Percentiles rank a stretch among this genome's conserved stretches.
Conservation (phyloP, 1,140 invertebrate species). For the Pseudomyrmex sp. region DNA sequence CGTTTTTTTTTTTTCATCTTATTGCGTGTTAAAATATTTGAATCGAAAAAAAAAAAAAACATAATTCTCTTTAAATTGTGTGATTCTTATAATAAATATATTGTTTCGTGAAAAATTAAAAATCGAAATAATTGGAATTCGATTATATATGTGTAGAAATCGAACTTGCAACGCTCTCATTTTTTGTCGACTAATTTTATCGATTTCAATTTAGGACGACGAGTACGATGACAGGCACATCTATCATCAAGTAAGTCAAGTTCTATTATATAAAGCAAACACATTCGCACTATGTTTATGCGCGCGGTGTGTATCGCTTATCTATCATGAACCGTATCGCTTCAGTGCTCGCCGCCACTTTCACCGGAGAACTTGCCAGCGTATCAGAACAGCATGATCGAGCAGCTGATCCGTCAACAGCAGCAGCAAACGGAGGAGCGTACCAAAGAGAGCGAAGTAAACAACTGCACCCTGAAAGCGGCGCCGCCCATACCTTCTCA, state of each 20-base stretch:
- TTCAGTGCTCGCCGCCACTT: constrained; percentile 76
- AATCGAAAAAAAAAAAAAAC: neutral
- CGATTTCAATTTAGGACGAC: constrained; percentile 70
- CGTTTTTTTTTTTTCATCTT: constrained; percentile 28
- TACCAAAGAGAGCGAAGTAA: constrained; percentile 67
- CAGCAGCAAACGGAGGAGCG: constrained; percentile 77
- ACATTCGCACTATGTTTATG: neutral
- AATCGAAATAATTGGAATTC: neutral
- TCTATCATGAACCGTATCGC: constrained; percentile 42
- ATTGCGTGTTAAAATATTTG: neutral
- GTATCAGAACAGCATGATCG: constrained; percentile 86
- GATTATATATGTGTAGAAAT: neutral
- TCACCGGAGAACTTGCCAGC: constrained; percentile 81
- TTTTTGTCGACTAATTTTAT: neutral
- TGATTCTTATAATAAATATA: neutral
- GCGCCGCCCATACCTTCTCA: constrained; percentile 76
- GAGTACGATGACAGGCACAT: constrained; percentile 72
- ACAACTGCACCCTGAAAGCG: constrained; percentile 67
- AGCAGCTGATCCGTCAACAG: constrained; percentile 85
- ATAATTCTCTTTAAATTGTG: no score
- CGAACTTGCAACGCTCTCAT: neutral
- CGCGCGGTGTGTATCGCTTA: constrained; percentile 11
- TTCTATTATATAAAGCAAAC: constrained; percentile 15
- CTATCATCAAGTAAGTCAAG: constrained; percentile 67
- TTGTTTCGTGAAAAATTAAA: neutral